Evolutionary conservation across 1,140 invertebrate species (phyloP).

Genomic region (Drosophila prosaltans): DNA sequence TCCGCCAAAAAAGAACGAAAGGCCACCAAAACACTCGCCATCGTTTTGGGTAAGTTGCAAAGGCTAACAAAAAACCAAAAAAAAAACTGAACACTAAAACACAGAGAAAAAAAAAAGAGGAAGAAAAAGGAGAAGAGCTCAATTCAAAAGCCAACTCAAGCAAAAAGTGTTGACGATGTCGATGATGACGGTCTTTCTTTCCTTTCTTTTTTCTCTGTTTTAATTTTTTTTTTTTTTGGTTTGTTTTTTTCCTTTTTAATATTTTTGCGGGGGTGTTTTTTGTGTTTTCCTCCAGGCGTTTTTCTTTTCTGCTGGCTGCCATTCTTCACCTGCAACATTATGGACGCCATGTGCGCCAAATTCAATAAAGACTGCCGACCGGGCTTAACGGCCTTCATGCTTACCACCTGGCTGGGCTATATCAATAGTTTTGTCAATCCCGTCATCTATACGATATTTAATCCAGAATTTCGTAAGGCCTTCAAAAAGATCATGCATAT

Average conservation of each 20-base stretch:
- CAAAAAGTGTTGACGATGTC: too few relatives aligned
- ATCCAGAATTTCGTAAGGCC: conserved; percentile 99
- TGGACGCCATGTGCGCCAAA: conserved; percentile 97
- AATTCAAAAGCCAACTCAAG: background rate
- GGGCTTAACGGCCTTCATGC: conserved; percentile 94
- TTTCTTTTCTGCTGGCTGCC: conserved; percentile 99
- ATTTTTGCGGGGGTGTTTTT: too few relatives aligned
- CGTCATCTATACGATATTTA: conserved; percentile 99
- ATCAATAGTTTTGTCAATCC: conserved; percentile 99
- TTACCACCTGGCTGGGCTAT: conserved; percentile 99
- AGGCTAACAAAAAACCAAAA: too few relatives aligned
- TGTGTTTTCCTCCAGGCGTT: conserved; percentile 85
- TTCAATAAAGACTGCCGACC: conserved; percentile 91
- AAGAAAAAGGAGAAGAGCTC: background rate
- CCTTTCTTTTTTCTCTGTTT: background rate
- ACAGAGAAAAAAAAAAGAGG: background rate
- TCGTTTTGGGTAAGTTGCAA: conserved; percentile 95
- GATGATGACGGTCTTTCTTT: too few relatives aligned
- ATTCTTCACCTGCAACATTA: conserved; percentile 98
- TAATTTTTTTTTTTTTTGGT: background rate
- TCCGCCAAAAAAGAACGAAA: conserved; percentile 98
- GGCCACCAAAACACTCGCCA: conserved; percentile 99
- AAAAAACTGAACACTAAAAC: too few relatives aligned
- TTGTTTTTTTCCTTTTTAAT: background rate
- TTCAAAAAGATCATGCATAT: conserved; percentile 96